phyloP scores from a whole-genome alignment of 2,797 vertebrate genomes.

The Lophotriccus pileatus region DNA sequence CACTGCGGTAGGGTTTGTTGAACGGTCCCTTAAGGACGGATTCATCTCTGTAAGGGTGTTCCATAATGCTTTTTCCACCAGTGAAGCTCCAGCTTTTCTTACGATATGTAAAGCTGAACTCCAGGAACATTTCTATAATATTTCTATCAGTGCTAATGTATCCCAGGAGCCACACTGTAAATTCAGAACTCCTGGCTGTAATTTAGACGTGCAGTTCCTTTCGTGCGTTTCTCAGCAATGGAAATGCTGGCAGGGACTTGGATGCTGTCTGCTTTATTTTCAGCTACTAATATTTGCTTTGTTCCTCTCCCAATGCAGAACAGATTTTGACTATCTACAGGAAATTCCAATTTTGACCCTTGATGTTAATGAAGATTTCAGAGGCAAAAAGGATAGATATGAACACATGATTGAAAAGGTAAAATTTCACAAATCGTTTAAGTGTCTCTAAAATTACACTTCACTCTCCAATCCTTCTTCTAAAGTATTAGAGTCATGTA shows the following conservation, averaged over 20 bases:
- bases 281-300: neutral
- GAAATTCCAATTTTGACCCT: slow-evolving; percentile 87
- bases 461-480: neutral
- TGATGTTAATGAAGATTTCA: slow-evolving; percentile 90
- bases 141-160: neutral
- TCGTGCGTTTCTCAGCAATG: neutral
- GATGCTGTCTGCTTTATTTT: neutral
- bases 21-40: neutral
- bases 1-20: slow-evolving; percentile 77
- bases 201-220: neutral
- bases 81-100: neutral
- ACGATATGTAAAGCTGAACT: neutral
- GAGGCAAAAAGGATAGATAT: slow-evolving; percentile 70
- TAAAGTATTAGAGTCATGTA: neutral
- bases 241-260: neutral
- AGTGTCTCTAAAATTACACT: neutral
- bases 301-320: slow-evolving; percentile 72
- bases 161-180: neutral
- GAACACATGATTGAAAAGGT: slow-evolving; percentile 90
- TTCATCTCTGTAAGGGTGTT: neutral
- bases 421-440: neutral
- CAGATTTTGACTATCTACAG: slow-evolving; percentile 85
- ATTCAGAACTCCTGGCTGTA: neutral
- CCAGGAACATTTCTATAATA: neutral
- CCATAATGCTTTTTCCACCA: neutral